phyloP scores from a whole-genome alignment of 2,797 vertebrate genomes.

The Dallia pectoralis region DNA sequence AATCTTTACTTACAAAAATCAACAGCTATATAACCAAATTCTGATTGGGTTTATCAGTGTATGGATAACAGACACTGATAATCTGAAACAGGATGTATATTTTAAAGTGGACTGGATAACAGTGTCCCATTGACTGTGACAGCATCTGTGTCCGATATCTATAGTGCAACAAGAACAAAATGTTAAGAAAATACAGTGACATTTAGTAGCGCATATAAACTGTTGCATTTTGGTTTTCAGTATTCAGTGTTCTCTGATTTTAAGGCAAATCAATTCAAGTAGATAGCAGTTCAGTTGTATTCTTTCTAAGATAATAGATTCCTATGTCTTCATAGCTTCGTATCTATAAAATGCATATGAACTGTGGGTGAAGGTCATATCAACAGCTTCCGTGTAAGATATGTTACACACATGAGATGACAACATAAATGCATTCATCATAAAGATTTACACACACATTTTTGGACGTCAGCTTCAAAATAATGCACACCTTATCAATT shows the following conservation, averaged over 20 bases:
- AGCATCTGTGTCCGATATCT: slow-evolving; percentile 10
- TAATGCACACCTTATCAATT: not conserved
- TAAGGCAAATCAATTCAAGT: slow-evolving; percentile 6
- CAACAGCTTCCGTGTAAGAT: not conserved
- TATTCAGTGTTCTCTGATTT: slow-evolving; percentile 5
- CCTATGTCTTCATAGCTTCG: not conserved
- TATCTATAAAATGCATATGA: not conserved
- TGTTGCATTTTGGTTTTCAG: not conserved
- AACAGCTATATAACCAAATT: slow-evolving; percentile 5
- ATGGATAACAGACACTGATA: not conserved
- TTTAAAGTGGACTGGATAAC: not conserved
- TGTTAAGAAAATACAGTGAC: slow-evolving; percentile 8
- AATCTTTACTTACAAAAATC: slow-evolving; percentile 16
- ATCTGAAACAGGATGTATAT: not conserved
- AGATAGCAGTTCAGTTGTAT: not conserved
- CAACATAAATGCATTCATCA: not conserved
- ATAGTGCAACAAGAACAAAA: slow-evolving; percentile 15
- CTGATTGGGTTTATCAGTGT: slow-evolving; percentile 2
- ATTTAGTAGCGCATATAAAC: slow-evolving; percentile 7
- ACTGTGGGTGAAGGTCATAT: not conserved
- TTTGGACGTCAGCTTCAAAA: not conserved
- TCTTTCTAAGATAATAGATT: not conserved
- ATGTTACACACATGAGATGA: not conserved
- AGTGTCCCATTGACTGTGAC: not conserved
- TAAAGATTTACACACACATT: not conserved